Conservation (phyloP, 2,113 vertebrate genomes). For the Spizaetus ornatus region DNA sequence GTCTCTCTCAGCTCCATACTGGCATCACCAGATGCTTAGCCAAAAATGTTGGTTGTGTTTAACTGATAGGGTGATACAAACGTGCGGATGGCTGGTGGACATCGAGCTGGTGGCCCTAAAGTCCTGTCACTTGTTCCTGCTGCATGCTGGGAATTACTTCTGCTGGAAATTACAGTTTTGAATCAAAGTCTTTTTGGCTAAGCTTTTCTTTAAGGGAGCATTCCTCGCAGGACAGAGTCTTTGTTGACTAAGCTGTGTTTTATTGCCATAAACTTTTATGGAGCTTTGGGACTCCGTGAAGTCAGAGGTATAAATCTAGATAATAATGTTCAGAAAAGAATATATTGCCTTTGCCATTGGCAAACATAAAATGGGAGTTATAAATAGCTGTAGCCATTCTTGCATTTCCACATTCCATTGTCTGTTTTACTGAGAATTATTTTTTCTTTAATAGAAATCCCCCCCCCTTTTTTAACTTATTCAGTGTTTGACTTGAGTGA, state of each 20-base stretch:
- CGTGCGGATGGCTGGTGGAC: fast-evolving
- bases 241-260: background rate
- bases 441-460: background rate
- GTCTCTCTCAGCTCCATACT: fast-evolving
- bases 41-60: background rate
- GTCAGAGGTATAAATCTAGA: background rate
- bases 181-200: background rate
- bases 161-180: background rate
- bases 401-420: background rate
- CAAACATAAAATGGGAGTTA: background rate
- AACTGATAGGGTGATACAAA: background rate
- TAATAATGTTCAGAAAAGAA: background rate
- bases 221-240: background rate
- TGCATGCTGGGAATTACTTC: background rate
- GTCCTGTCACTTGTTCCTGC: background rate
- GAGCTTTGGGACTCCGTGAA: background rate
- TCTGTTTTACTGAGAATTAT: background rate
- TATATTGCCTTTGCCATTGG: background rate
- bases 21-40: background rate
- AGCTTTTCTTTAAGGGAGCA: background rate
- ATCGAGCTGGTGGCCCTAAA: background rate
- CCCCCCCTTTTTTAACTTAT: background rate
- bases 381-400: background rate
- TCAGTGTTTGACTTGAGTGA: background rate
- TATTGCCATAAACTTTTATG: background rate